Conservation (phyloP, 1,140 invertebrate species). For the Adoxophyes honmai region DNA sequence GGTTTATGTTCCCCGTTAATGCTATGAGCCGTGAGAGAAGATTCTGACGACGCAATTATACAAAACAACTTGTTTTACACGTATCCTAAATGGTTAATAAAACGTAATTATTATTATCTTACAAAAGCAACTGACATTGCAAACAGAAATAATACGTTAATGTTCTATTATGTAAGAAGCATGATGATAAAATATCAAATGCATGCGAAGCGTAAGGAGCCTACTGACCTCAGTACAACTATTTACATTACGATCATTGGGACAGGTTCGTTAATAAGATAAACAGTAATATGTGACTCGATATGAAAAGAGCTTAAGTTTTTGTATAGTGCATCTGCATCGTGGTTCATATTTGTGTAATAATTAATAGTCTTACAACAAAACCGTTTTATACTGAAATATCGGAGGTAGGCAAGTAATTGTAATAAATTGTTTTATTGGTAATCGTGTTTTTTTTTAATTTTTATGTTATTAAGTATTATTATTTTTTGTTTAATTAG, state of each 20-base stretch:
- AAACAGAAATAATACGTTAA: background rate
- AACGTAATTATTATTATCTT: conserved; percentile 5
- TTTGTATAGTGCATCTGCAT: background rate
- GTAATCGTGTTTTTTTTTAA: too few species aligned
- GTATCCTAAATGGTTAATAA: background rate
- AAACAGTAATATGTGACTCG: conserved; percentile 1
- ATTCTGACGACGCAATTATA: too few species aligned
- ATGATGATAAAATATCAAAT: conserved; percentile 20
- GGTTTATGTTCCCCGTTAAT: too few species aligned
- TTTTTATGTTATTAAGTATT: too few species aligned
- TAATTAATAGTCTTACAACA: background rate
- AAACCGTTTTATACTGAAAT: background rate
- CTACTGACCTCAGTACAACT: conserved; percentile 28
- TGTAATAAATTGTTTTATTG: too few species aligned
- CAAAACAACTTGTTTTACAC: too few species aligned
- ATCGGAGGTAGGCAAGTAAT: too few species aligned
- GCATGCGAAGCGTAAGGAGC: conserved; percentile 7
- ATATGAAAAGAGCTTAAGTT: background rate
- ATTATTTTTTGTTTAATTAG: too few species aligned
- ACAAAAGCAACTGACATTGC: background rate
- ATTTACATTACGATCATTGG: conserved; percentile 21
- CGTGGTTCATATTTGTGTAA: background rate
- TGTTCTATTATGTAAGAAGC: conserved; percentile 20
- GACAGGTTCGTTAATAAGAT: conserved; percentile 25
- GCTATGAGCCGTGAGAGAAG: too few species aligned